Base-by-base conservation (phyloP, 1,140 invertebrate species). In the Neotoxoptera formosana region DNA sequence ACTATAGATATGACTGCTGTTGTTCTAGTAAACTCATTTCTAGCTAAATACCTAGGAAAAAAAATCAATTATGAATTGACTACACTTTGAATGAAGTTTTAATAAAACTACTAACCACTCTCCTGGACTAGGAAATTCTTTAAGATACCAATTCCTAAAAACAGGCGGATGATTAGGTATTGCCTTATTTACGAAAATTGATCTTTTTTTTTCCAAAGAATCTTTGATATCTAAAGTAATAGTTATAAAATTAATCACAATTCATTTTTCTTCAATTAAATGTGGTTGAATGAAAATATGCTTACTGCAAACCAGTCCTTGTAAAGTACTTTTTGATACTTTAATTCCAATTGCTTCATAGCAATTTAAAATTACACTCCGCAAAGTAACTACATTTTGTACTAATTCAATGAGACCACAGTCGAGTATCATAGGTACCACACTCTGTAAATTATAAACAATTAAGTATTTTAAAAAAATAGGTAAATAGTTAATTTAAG, bases 1-100 rank as follows among this genome's bases (percentile, higher is more conserved):
- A 99, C 98, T 96, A 99, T 99, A 1, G 98, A 99, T 97, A 99
- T 99, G 0, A 99, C 99, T 84, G 99, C 99, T 25, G 97, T 96
- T 17, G 99, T 99, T 94, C 98, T 96, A 90, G 98, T 97, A 95
- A 98, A 99, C 0, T 97, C 96, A 17, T 97, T 97, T 93, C 99
- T 95, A 0, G 99, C 99, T 95, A 97, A 96, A 94, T 98, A 98
- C 91, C 91, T 93, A 93, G 45, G 8, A 56, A 91, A 97, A 91
- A 93, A 90, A 94, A 91, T 93, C 91, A 36, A 94, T 81, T 36
- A 34, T 48, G 36, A 34, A 76, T 76, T n/a, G 0, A 76, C 7
- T 17, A 76, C 60, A 76, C 8, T 36, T 91, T 23, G 20, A 51
- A 41, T 20, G 47, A 67, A 93, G 17, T 94, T 93, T 93, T 9